A percentile compares a stretch with the other conserved stretches of the same genome.
phyloP scores from a whole-genome alignment of 2,113 vertebrate species.

The Indicator maculatus region DNA sequence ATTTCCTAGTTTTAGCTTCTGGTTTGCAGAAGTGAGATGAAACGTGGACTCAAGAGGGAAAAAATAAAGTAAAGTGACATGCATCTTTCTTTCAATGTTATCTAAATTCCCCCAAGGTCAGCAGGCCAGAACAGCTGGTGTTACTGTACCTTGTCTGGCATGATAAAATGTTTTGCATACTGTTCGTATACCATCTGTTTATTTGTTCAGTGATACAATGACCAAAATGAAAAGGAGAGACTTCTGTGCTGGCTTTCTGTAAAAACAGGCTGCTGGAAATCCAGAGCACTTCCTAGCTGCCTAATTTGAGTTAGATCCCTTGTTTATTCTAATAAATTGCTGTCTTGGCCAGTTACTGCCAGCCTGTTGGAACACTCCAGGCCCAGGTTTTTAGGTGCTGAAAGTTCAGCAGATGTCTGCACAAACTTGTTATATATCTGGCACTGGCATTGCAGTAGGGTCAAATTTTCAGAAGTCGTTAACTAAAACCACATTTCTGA shows the following conservation, averaged over 20 bases:
- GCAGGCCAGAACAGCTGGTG: constrained; percentile 45
- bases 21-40: neutral
- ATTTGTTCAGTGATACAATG: neutral
- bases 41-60: neutral
- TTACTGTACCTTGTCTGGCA: neutral
- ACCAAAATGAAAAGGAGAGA: neutral
- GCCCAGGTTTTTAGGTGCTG: neutral
- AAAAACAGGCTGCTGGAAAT: neutral
- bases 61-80: neutral
- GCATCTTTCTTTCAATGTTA: neutral
- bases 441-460: neutral
- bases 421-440: neutral
- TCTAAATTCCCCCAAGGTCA: constrained; percentile 41
- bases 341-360: neutral
- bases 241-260: neutral
- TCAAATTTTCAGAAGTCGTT: neutral
- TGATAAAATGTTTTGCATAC: constrained; percentile 38
- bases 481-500: neutral
- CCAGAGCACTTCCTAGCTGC: neutral
- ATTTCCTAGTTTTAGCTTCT: neutral
- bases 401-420: neutral
- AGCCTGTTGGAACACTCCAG: neutral
- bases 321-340: neutral
- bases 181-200: constrained; percentile 42
- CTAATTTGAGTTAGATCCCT: neutral